Percentiles rank a stretch among this genome's conserved stretches.
phyloP scores from a whole-genome alignment of 2,113 vertebrate genomes.

The Agapornis roseicollis region DNA sequence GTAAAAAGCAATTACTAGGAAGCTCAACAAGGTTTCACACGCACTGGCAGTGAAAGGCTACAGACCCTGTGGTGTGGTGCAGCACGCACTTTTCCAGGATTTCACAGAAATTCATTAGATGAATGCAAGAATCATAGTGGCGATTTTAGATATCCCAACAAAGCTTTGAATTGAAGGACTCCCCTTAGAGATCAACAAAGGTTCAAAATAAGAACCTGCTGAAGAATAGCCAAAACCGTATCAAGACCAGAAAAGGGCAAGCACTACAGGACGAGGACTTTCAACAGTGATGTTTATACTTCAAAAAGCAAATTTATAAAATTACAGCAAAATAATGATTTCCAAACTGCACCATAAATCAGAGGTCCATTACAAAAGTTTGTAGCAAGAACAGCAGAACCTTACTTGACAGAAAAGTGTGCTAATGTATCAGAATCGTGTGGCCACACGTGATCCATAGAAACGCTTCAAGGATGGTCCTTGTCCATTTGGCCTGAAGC shows the following conservation, averaged over 20 bases:
- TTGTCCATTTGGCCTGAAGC: not conserved
- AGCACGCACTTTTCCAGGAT: not conserved
- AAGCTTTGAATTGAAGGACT: not conserved
- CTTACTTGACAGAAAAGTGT: not conserved
- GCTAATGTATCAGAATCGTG: not conserved
- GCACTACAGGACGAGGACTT: not conserved
- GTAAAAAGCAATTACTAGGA: not conserved
- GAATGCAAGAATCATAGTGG: not conserved
- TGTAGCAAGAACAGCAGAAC: not conserved
- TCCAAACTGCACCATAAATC: not conserved
- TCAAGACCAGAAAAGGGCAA: not conserved
- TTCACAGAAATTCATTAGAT: not conserved
- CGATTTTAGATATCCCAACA: not conserved
- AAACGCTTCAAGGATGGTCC: not conserved
- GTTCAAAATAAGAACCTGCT: not conserved
- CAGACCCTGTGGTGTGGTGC: fast-evolving
- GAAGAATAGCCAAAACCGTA: not conserved
- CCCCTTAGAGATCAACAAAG: not conserved
- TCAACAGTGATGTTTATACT: not conserved
- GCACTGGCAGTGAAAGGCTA: not conserved
- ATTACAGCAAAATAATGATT: not conserved
- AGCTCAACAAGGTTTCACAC: not conserved
- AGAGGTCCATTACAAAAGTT: not conserved
- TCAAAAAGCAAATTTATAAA: not conserved
- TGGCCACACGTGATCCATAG: not conserved